Conservation (phyloP, 2,797 vertebrate genomes). For the Crocodylus rhombifer region DNA sequence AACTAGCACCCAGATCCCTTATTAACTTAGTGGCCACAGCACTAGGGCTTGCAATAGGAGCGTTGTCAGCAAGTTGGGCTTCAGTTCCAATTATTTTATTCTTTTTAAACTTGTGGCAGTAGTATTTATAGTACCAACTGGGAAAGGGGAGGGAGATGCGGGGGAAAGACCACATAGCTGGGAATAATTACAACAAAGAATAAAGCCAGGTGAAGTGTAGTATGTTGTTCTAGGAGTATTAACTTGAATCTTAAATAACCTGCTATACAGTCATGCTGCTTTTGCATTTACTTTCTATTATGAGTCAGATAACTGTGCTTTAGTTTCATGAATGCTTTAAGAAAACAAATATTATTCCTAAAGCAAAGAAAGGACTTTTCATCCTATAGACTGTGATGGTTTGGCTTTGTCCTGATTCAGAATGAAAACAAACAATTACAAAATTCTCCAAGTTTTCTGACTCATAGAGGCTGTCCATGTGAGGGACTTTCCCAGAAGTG, state of each 20-base stretch:
- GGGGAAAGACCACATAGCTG: not conserved
- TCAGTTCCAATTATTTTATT: not conserved
- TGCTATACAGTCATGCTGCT: not conserved
- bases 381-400: not conserved
- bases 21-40: not conserved
- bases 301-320: not conserved
- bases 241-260: not conserved
- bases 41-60: not conserved
- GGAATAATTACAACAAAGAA: not conserved
- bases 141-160: not conserved
- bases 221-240: not conserved
- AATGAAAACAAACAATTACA: not conserved
- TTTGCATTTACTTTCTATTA: not conserved
- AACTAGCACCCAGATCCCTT: not conserved
- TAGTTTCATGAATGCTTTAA: not conserved
- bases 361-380: accelerated
- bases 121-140: not conserved
- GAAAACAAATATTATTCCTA: not conserved
- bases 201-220: not conserved
- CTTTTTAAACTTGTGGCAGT: not conserved
- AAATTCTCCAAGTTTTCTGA: not conserved
- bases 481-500: not conserved
- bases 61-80: not conserved
- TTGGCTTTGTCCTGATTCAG: not conserved
- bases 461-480: not conserved